Percentiles rank a stretch among this genome's conserved stretches.
phyloP scores from a whole-genome alignment of 2,113 vertebrate genomes.

The Gymnogyps californianus region DNA sequence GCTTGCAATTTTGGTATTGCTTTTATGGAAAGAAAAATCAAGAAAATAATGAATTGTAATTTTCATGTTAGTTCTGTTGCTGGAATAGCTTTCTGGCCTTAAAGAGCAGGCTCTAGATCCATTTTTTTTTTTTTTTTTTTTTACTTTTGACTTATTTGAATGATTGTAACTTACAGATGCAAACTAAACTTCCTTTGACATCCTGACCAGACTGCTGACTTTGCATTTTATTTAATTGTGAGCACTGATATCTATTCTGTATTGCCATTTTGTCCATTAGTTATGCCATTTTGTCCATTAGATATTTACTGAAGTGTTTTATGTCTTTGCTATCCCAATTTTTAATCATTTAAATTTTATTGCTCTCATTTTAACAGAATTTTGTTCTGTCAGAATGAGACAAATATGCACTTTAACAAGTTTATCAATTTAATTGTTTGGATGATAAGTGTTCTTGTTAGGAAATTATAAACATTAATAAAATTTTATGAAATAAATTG shows the following conservation, averaged over 20 bases:
- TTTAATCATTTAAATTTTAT: slow-evolving; percentile 19
- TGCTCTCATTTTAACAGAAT: slow-evolving; percentile 24
- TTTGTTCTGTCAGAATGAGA: not conserved
- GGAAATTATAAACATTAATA: slow-evolving; percentile 23
- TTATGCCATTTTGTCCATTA: not conserved
- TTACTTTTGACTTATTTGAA: not conserved
- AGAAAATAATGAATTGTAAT: not conserved
- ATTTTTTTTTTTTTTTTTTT: not conserved
- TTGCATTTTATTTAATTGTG: not conserved
- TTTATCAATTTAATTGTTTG: slow-evolving; percentile 22
- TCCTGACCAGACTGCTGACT: not conserved
- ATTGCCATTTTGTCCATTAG: not conserved
- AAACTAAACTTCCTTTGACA: not conserved
- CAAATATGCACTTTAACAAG: not conserved
- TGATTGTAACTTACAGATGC: not conserved
- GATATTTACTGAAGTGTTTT: not conserved
- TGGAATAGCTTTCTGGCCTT: not conserved
- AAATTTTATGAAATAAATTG: not conserved
- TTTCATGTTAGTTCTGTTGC: not conserved
- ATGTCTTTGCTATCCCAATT: not conserved
- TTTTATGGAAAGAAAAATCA: not conserved
- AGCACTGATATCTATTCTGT: not conserved
- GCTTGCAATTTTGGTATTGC: not conserved
- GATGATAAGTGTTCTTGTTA: not conserved
- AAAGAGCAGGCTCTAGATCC: not conserved